Evolutionary conservation across 1,140 invertebrate genomes (phyloP).

Genomic region (Neodiprion virginianus): DNA sequence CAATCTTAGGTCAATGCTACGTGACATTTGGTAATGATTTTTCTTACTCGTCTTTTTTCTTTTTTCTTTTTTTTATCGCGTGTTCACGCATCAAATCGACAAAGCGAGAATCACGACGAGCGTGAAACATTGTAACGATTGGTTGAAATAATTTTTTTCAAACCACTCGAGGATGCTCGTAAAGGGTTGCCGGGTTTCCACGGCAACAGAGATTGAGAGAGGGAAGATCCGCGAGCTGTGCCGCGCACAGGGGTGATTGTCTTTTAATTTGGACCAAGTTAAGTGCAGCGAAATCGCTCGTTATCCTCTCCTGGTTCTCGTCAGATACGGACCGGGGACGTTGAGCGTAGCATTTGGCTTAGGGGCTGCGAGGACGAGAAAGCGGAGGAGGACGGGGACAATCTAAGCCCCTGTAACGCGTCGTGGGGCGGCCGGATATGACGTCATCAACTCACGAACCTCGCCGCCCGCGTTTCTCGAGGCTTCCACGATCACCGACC

Average conservation of each 20-base stretch:
- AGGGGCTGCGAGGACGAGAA: not conserved
- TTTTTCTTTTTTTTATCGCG: too few species aligned
- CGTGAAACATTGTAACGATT: too few species aligned
- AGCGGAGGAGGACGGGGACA: conserved; percentile 15
- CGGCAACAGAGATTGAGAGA: too few species aligned
- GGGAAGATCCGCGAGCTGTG: too few species aligned
- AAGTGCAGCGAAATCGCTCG: not conserved
- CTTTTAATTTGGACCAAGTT: conserved; percentile 3
- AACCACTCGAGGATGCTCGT: too few species aligned
- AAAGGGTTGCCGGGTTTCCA: too few species aligned
- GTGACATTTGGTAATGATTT: too few species aligned
- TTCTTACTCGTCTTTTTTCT: too few species aligned
- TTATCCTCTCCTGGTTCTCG: not conserved
- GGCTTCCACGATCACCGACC: not conserved
- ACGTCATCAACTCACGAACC: conserved; percentile 36
- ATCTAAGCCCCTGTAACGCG: conserved; percentile 36
- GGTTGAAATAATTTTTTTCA: too few species aligned
- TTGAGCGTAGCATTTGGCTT: conserved; percentile 17
- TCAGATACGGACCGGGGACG: conserved; percentile 15
- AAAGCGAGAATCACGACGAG: too few species aligned
- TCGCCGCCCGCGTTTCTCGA: not conserved
- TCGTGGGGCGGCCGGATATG: conserved; percentile 35
- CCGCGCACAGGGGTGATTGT: not conserved
- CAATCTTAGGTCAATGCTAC: too few species aligned
- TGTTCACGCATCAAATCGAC: too few species aligned